Conservation (phyloP, 2,113 vertebrate genomes). For the Dromaius novaehollandiae region DNA sequence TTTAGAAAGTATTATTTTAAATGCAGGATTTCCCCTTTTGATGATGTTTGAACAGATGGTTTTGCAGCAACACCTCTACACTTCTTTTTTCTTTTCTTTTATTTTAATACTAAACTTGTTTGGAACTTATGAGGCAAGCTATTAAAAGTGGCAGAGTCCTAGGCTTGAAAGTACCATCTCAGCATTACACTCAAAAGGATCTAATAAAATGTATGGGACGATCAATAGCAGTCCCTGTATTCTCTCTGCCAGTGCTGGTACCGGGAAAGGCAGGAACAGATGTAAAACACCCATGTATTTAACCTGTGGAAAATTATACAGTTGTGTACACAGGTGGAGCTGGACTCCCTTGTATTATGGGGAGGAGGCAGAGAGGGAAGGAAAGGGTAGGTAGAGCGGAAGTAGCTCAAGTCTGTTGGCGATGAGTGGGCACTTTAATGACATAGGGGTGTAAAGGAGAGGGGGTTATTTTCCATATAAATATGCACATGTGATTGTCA, state of each 20-base stretch:
- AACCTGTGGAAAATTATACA: background rate
- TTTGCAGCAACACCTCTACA: background rate
- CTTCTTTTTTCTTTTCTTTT: background rate
- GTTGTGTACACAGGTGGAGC: background rate
- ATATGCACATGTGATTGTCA: background rate
- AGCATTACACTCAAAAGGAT: background rate
- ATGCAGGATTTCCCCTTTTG: constrained; percentile 46
- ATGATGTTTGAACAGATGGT: constrained; percentile 75
- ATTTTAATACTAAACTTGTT: background rate
- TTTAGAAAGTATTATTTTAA: constrained; percentile 37
- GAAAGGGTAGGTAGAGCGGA: background rate
- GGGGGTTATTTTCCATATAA: background rate
- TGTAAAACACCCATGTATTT: background rate
- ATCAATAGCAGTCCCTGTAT: background rate
- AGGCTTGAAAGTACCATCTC: background rate
- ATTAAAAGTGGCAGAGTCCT: background rate
- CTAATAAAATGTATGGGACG: background rate
- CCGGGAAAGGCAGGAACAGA: background rate
- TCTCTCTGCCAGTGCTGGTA: background rate
- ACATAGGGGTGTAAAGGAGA: background rate
- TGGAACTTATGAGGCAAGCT: background rate
- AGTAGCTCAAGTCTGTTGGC: background rate
- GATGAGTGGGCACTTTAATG: background rate
- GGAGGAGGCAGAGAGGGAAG: background rate
- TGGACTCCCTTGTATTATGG: background rate